Evolutionary conservation across 2,797 vertebrate species (phyloP).

Genomic region (Hoplostethus atlanticus): DNA sequence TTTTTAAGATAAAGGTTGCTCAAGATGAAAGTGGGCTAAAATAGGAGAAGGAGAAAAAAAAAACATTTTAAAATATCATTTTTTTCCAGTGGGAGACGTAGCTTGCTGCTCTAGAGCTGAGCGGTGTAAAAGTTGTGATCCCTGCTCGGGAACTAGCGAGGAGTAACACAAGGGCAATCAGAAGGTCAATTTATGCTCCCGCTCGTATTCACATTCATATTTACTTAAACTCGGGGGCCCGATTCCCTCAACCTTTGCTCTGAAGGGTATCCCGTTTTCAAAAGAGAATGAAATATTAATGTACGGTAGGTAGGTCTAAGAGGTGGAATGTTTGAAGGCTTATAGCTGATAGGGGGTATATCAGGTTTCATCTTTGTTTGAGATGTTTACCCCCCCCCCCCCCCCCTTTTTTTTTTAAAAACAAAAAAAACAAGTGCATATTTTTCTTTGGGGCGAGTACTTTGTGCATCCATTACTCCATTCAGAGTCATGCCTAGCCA

Average conservation of each 20-base stretch:
- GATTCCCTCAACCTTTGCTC: constrained; percentile 29
- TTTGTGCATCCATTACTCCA: constrained; percentile 38
- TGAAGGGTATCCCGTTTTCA: constrained; percentile 25
- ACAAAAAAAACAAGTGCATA: background rate
- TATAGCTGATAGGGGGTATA: constrained; percentile 19
- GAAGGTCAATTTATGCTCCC: constrained; percentile 9
- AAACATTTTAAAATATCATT: no score
- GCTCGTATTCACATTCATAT: constrained; percentile 34
- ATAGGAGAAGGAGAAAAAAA: no score
- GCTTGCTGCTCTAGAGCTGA: background rate
- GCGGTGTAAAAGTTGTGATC: constrained; percentile 25
- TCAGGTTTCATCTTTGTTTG: background rate
- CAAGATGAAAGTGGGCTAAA: constrained; percentile 2
- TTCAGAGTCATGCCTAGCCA: background rate
- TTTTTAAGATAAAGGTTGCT: background rate
- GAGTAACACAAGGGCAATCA: constrained; percentile 31
- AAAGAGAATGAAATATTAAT: constrained; percentile 31
- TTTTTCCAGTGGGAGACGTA: background rate
- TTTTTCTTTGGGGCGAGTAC: constrained; percentile 40
- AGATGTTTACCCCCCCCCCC: background rate
- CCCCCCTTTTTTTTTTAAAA: background rate
- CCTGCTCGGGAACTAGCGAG: background rate
- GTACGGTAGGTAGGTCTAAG: constrained; percentile 24
- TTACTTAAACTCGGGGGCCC: constrained; percentile 14
- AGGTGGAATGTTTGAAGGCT: constrained; percentile 38